phyloP scores from a whole-genome alignment of 1,140 invertebrate species.

The Lethrus apterus region DNA sequence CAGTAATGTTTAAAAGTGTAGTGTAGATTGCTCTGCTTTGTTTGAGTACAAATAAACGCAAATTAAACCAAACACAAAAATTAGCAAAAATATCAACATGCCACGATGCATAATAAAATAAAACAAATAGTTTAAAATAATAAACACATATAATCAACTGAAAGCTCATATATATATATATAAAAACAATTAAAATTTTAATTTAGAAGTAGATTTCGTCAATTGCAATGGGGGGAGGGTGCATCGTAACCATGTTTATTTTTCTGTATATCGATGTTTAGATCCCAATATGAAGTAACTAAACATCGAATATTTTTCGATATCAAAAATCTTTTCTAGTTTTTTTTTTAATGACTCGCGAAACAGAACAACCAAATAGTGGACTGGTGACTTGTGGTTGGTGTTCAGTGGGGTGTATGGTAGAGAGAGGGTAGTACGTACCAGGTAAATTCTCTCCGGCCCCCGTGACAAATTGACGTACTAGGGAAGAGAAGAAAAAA shows the following conservation, averaged over 20 bases:
- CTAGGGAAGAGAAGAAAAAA: slow-evolving; percentile 56
- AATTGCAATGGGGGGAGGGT: slow-evolving; percentile 35
- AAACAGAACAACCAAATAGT: slow-evolving; percentile 41
- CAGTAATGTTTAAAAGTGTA: neutral
- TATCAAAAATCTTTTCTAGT: too few relatives aligned
- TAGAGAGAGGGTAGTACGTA: slow-evolving; percentile 48
- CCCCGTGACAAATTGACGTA: slow-evolving; percentile 65
- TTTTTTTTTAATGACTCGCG: too few relatives aligned
- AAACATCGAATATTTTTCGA: too few relatives aligned
- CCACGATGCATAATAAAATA: slow-evolving; percentile 16
- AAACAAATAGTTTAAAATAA: slow-evolving; percentile 4
- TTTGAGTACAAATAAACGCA: neutral
- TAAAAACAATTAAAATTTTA: slow-evolving; percentile 22
- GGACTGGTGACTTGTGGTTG: slow-evolving; percentile 35
- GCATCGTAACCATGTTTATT: too few relatives aligned
- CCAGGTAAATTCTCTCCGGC: slow-evolving; percentile 62
- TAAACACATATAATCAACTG: neutral
- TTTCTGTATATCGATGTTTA: too few relatives aligned
- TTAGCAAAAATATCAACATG: slow-evolving; percentile 13
- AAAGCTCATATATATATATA: slow-evolving; percentile 15
- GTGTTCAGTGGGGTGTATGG: slow-evolving; percentile 39
- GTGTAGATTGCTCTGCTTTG: slow-evolving; percentile 12
- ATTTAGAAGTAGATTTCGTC: slow-evolving; percentile 34
- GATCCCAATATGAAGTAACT: too few relatives aligned
- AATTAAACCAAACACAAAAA: slow-evolving; percentile 9